Evolutionary conservation across 2,888 invertebrate species (phyloP).

Genomic region (Agonopterix subpropinquella): DNA sequence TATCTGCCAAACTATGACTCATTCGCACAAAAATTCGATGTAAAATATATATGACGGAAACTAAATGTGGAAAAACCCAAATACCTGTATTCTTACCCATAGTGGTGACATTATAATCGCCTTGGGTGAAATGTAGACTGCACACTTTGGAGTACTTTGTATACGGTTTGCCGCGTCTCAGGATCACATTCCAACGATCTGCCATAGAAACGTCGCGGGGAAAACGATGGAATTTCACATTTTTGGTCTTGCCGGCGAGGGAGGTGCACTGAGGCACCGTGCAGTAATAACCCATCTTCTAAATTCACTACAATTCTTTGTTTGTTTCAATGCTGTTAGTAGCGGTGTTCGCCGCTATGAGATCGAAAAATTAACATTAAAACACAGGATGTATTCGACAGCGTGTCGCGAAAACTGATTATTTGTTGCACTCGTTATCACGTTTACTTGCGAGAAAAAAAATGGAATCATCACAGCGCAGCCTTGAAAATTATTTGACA

Average conservation of each 20-base stretch:
- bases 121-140: slow-evolving; percentile 65
- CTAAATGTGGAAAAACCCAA: background rate
- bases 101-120: slow-evolving; percentile 68
- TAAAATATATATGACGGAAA: background rate
- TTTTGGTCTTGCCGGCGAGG: slow-evolving; percentile 72
- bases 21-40: background rate
- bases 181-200: slow-evolving; percentile 60
- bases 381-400: slow-evolving; percentile 16
- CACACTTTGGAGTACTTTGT: slow-evolving; percentile 73
- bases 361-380: slow-evolving; percentile 18
- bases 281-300: slow-evolving; percentile 71
- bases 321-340: slow-evolving; percentile 27
- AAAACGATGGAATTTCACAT: slow-evolving; percentile 70
- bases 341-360: slow-evolving; percentile 14
- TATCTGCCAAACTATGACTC: background rate
- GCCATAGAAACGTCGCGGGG: slow-evolving; percentile 59
- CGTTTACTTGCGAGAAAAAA: slow-evolving; percentile 43
- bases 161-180: slow-evolving; percentile 65
- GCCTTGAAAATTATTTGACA: slow-evolving; percentile 72
- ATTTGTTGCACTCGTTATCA: slow-evolving; percentile 64
- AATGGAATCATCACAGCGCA: slow-evolving; percentile 69
- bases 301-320: slow-evolving; percentile 29
- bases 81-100: slow-evolving; percentile 73
- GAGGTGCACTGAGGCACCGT: slow-evolving; percentile 72
- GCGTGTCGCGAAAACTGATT: slow-evolving; percentile 26